Conservation (phyloP, 35 echinoderm and acorn worm genomes). For the Amphiura filiformis region DNA sequence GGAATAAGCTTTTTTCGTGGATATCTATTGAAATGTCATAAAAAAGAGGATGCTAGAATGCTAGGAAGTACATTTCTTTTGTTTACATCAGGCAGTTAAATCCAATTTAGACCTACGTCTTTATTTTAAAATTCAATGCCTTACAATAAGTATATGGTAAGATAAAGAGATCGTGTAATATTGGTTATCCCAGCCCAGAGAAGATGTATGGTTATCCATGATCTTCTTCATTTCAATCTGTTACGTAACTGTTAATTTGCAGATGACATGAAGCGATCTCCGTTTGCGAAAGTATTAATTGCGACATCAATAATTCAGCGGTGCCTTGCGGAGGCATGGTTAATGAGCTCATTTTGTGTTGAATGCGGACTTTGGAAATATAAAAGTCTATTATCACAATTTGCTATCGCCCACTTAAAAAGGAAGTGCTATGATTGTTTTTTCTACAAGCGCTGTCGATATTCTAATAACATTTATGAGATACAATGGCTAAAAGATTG, state of each 20-base stretch:
- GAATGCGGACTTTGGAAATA: neutral
- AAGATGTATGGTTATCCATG: too few relatives aligned
- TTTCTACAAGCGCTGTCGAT: neutral
- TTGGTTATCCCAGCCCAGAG: too few relatives aligned
- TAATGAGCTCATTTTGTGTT: neutral
- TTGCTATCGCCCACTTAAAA: neutral
- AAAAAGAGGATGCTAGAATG: too few relatives aligned
- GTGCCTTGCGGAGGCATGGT: neutral
- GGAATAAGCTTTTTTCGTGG: too few relatives aligned
- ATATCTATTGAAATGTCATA: too few relatives aligned
- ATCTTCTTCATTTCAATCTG: too few relatives aligned
- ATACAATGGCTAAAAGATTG: neutral
- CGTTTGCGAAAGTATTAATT: neutral
- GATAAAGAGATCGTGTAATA: too few relatives aligned
- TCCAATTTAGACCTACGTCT: too few relatives aligned
- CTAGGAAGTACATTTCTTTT: too few relatives aligned
- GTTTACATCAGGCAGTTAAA: too few relatives aligned
- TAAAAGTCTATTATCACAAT: neutral
- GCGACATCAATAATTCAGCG: neutral
- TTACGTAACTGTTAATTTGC: conserved; percentile 4
- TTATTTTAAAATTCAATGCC: too few relatives aligned
- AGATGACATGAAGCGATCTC: neutral
- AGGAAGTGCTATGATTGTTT: neutral
- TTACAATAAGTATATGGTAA: too few relatives aligned
- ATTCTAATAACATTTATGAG: neutral